These are phyloP conservation scores for Orbicella faveolata DNA, from an alignment of 64 coral and sea anemone species.

Conservation along the genomic window DNA sequence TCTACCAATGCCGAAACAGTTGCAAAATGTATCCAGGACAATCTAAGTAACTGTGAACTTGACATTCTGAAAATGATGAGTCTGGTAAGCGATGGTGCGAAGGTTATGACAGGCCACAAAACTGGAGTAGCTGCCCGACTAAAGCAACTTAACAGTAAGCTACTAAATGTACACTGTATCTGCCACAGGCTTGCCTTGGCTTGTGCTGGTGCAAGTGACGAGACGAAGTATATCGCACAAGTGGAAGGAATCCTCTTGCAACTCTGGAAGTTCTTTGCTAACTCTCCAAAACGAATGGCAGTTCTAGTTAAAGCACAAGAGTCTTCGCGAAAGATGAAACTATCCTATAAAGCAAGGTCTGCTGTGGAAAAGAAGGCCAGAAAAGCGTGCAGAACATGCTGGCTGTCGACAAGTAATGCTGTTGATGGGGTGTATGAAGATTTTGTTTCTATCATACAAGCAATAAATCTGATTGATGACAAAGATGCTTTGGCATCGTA, in stretches of 20 bases:
- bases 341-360: constrained; percentile 42
- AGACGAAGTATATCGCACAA: constrained; percentile 34
- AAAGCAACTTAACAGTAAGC: constrained; percentile 20
- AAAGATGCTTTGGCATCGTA: too few species aligned
- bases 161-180: constrained; percentile 65
- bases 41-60: too few species aligned
- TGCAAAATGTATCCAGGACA: too few species aligned
- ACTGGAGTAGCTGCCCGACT: constrained; percentile 59
- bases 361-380: constrained; percentile 23
- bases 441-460: constrained; percentile 58
- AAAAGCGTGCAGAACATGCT: constrained; percentile 70
- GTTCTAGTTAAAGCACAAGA: constrained; percentile 49
- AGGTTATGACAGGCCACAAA: constrained; percentile 65
- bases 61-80: constrained; percentile 28
- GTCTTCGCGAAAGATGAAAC: constrained; percentile 21
- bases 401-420: constrained; percentile 64
- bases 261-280: constrained; percentile 66
- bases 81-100: constrained; percentile 52
- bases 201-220: constrained; percentile 61
- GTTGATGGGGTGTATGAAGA: constrained; percentile 75
- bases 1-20: too few species aligned
- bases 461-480: constrained; percentile 9
- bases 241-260: constrained; percentile 61
- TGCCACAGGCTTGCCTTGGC: constrained; percentile 71
- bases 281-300: constrained; percentile 40